phyloP scores from a whole-genome alignment of 1,140 invertebrate genomes.

The Armadillidium nasatum region DNA sequence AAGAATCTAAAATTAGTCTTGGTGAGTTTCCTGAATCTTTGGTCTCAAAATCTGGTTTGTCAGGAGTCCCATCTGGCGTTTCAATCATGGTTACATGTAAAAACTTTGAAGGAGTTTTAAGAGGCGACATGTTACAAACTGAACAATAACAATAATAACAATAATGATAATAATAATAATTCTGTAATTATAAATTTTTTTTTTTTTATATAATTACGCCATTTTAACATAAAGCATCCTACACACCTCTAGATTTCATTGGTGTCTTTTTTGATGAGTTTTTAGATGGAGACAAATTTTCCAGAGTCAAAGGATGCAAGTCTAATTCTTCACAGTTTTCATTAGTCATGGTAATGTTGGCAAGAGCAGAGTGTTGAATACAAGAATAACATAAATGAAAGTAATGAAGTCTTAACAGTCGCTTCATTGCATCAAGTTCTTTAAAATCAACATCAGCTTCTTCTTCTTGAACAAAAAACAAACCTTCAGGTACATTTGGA shows the following conservation, averaged over 20 bases:
- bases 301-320: no score
- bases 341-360: no score
- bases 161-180: no score
- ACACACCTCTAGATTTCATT: no score
- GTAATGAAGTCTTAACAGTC: not conserved
- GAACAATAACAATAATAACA: not conserved
- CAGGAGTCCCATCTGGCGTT: not conserved
- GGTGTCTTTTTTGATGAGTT: no score
- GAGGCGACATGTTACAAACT: not conserved
- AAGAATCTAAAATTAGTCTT: not conserved
- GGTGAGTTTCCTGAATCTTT: not conserved
- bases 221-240: no score
- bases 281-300: no score
- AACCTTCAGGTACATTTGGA: constrained; percentile 56
- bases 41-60: not conserved
- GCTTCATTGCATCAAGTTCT: not conserved
- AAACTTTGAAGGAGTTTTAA: not conserved
- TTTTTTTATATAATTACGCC: no score
- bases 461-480: constrained; percentile 21
- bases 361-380: no score
- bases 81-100: not conserved
- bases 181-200: no score
- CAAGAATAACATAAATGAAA: not conserved
- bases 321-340: no score
- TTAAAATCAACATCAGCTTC: not conserved